These are phyloP conservation scores for Columbina picui DNA, from an alignment of 2,113 vertebrate genomes.

Conservation along the genomic window DNA sequence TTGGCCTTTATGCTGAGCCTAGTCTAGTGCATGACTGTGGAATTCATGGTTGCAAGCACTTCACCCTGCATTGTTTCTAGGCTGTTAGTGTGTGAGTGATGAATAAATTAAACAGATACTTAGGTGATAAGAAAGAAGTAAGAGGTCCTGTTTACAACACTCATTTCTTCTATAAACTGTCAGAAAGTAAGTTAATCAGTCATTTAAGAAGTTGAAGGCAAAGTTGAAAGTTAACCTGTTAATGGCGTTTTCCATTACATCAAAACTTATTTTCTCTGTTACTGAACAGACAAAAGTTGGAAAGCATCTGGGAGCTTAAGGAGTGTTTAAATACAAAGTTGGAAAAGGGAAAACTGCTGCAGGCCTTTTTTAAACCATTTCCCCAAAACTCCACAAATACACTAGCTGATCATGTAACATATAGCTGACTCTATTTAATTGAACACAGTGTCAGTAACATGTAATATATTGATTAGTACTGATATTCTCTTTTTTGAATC, in stretches of 20 bases:
- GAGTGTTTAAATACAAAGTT: neutral
- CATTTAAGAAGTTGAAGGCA: constrained; percentile 51
- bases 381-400: neutral
- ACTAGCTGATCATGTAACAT: neutral
- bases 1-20: neutral
- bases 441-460: neutral
- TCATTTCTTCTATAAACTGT: constrained; percentile 60
- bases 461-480: neutral
- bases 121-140: constrained; percentile 58
- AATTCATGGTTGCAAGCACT: constrained; percentile 19
- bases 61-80: neutral
- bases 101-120: constrained; percentile 72
- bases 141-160: constrained; percentile 45
- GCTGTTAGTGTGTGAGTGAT: constrained; percentile 56
- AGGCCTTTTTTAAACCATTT: neutral
- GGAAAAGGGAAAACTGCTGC: neutral
- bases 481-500: neutral
- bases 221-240: constrained; percentile 57
- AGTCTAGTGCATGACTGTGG: neutral
- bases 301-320: neutral
- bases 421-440: neutral
- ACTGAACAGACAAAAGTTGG: constrained; percentile 7
- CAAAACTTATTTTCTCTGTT: constrained; percentile 5
- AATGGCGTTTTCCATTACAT: constrained; percentile 6
- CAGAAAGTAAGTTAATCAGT: constrained; percentile 65